Base-by-base conservation (phyloP, 2,888 invertebrate species). In the Liodrosophila aerea region DNA sequence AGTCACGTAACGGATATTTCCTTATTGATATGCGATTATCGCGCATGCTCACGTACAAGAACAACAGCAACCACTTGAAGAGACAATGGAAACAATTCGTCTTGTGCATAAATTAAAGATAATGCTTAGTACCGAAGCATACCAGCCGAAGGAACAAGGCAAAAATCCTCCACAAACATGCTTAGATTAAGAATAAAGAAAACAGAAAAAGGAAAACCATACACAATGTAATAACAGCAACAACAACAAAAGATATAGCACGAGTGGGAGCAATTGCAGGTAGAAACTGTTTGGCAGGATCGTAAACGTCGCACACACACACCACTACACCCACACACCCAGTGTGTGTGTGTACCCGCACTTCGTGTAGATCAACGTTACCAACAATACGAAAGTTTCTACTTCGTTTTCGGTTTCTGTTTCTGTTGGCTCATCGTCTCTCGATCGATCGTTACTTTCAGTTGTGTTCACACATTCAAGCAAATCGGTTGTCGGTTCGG, bases 1-100 rank as follows among this genome's bases (percentile, higher is more conserved):
- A 87, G 87, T 88, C 87, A 88, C 87, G 87, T 88, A 88, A 88
- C 87, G 87, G 87, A 88, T 88, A 88, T 88, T 87, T 88, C 86
- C 87, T 86, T 82, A 88, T 88, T 88, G 87, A 85, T 86, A 88
- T 88, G 86, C 88, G 82, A 86, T 87, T 78, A 86, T 80, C 87
- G 87, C 83, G 76, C 78, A 81, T 84, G 83, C 78, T 64, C 86
- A 82, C 86, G 85, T 86, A 50, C 56, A 47, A 41, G 45, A 46
- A 12, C 39, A 50, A 12, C 45, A 31, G 31, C 36, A 60, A 46
- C 53, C 49, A 56, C 52, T 36, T 37, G 30, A 46, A 67, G 76
- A 82, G 83, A 85, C 84, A 84, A 76, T 85, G 86, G 64, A 64
- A 33, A 84, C 75, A 71, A 58, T 83, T 71, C 71, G 69, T 74